phyloP scores from a whole-genome alignment of 2,888 invertebrate species.

The Magallana nippona region DNA sequence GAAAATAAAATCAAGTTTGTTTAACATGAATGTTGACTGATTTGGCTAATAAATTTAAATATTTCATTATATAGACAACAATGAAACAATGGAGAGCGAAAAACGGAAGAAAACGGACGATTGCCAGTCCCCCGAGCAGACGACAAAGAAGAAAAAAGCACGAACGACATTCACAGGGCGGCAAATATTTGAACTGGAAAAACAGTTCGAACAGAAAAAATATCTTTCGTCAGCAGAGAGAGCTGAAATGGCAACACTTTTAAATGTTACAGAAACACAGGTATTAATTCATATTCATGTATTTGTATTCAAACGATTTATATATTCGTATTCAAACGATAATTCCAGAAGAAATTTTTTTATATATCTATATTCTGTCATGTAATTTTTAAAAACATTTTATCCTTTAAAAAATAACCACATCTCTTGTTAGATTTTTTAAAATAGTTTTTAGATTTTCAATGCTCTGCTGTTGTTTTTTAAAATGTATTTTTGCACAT shows the following conservation, averaged over 20 bases:
- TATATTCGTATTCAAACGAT: no score
- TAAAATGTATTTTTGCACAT: no score
- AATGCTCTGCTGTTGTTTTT: no score
- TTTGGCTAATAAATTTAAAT: not conserved
- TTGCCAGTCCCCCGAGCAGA: conserved; percentile 44
- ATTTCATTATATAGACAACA: conserved; percentile 24
- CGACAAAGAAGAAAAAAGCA: conserved; percentile 85
- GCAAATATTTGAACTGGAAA: conserved; percentile 97
- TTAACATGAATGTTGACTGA: no score
- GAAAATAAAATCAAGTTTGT: no score
- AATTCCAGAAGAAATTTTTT: no score
- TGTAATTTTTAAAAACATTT: no score
- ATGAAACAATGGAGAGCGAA: conserved; percentile 51
- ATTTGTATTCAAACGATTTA: no score
- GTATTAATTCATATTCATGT: conserved; percentile 82
- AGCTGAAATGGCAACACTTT: conserved; percentile 94
- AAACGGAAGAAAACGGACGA: conserved; percentile 45
- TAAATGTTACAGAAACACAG: conserved; percentile 98
- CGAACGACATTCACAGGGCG: conserved; percentile 96
- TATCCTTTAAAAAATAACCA: no score
- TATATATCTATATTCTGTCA: no score
- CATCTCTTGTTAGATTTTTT: no score
- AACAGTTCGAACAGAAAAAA: conserved; percentile 96
- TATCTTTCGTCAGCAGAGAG: conserved; percentile 96
- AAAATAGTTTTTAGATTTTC: no score